A percentile compares a stretch with the other conserved stretches of the same genome.
Conservation (phyloP, 2,113 vertebrate genomes). For the Stomatorhinus ivindoensis region DNA sequence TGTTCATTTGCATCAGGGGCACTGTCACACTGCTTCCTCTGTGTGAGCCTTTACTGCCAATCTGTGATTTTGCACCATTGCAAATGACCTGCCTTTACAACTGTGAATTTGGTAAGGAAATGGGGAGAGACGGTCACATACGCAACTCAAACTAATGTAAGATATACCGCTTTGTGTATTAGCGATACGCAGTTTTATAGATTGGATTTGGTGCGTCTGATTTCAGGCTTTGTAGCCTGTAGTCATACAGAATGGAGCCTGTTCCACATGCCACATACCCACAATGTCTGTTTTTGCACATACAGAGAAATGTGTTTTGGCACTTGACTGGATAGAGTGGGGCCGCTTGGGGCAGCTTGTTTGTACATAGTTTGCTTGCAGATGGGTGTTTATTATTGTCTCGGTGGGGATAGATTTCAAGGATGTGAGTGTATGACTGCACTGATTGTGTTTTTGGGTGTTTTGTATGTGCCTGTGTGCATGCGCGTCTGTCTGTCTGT, state of each 20-base stretch:
- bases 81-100: neutral
- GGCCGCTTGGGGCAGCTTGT: neutral
- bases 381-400: conserved; percentile 5
- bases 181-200: neutral
- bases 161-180: neutral
- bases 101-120: neutral
- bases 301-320: neutral
- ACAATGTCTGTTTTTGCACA: neutral
- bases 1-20: neutral
- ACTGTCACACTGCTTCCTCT: neutral
- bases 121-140: neutral
- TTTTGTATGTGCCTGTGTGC: neutral
- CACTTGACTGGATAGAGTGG: neutral
- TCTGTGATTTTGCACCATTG: neutral
- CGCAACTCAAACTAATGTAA: neutral
- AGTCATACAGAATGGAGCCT: neutral
- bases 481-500: neutral
- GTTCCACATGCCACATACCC: neutral
- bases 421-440: neutral
- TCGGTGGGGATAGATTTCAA: neutral
- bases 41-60: neutral
- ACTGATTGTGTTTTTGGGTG: neutral
- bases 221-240: neutral
- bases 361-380: conserved; percentile 1
- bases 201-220: neutral